Conservation (phyloP, 2,113 vertebrate species). For the Rhineura floridana region DNA sequence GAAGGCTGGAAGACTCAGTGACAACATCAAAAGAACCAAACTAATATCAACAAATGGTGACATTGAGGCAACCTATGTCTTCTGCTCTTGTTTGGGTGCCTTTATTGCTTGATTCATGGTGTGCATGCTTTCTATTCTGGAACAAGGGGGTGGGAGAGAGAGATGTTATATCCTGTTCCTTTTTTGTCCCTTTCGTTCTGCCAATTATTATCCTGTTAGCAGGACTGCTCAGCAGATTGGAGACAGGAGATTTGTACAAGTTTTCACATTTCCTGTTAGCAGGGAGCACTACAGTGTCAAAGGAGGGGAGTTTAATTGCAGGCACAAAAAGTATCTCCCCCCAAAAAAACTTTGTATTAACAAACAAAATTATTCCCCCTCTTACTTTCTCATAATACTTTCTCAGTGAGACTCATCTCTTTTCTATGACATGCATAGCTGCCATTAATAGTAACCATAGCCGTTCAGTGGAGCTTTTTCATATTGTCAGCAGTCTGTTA, state of each 20-base stretch:
- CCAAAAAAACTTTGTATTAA: background rate
- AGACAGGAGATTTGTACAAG: background rate
- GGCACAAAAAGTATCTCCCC: background rate
- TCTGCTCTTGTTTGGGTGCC: background rate
- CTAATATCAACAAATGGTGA: background rate
- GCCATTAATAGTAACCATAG: background rate
- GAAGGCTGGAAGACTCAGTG: background rate
- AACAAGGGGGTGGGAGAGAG: background rate
- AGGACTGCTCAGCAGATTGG: background rate
- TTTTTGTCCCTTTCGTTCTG: constrained; percentile 10
- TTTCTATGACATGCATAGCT: background rate
- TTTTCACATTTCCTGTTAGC: constrained; percentile 10
- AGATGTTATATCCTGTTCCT: background rate
- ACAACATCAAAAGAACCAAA: background rate
- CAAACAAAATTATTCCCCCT: background rate
- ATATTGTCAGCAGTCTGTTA: no score
- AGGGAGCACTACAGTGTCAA: background rate
- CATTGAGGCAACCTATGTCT: background rate
- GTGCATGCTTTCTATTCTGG: background rate
- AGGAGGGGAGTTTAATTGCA: background rate
- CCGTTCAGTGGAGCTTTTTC: no score
- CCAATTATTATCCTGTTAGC: constrained; percentile 6
- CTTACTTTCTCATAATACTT: background rate
- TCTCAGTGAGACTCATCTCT: background rate
- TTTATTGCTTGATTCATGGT: background rate